phyloP scores from a whole-genome alignment of 2,797 vertebrate genomes.

The Furcifer pardalis region DNA sequence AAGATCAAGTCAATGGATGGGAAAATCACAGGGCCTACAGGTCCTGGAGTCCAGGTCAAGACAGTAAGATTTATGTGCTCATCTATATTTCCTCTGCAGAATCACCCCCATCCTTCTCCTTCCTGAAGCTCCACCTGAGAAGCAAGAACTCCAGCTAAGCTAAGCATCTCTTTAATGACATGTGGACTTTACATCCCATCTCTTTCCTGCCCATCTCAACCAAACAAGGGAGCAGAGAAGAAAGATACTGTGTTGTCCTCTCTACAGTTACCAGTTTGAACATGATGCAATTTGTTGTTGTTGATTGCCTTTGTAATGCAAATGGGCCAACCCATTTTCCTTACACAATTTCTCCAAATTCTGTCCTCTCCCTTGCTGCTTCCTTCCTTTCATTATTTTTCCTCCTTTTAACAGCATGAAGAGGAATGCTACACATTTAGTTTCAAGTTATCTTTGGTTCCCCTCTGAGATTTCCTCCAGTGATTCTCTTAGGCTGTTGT shows the following conservation, averaged over 20 bases:
- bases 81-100: constrained; percentile 53
- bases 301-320: constrained; percentile 82
- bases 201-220: constrained; percentile 38
- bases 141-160: constrained; percentile 59
- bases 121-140: constrained; percentile 40
- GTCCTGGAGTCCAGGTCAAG: constrained; percentile 30
- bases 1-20: too few species aligned
- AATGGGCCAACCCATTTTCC: constrained; percentile 68
- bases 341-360: not conserved
- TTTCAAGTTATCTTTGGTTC: constrained; percentile 68
- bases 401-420: constrained; percentile 33
- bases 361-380: too few species aligned
- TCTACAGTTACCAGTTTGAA: constrained; percentile 74
- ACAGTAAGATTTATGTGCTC: constrained; percentile 37
- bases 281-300: constrained; percentile 79
- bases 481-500: constrained; percentile 50
- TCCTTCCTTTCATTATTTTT: constrained; percentile 9
- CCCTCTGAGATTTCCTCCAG: constrained; percentile 53
- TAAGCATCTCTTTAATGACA: too few species aligned
- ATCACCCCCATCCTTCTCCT: constrained; percentile 44
- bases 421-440: constrained; percentile 73
- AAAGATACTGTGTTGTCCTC: constrained; percentile 74
- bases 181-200: constrained; percentile 64
- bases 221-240: constrained; percentile 55
- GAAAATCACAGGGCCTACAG: constrained; percentile 6